Base-by-base conservation (phyloP, 2,113 vertebrate genomes). In the Burhinus oedicnemus region DNA sequence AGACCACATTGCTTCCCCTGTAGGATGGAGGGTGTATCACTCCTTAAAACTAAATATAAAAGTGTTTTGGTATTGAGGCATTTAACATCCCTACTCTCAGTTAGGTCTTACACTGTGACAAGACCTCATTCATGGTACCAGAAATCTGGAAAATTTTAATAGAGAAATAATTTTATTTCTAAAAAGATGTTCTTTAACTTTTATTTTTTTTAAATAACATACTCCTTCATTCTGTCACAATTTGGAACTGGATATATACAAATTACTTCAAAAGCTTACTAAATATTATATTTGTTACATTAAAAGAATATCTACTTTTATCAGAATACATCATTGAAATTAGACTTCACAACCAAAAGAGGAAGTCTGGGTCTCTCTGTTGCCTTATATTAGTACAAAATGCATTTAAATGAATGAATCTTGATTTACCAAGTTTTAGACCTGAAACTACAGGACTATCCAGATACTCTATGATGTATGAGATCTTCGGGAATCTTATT, bases 121-220 rank as follows among this genome's bases (percentile, higher is more conserved):
- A 61, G 15, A 65, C 3, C 2, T 3, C 17, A 65, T 11, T 57
- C 7, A 61, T 18, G 17, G 9, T 6, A 58, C 1, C 1, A 55
- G 26, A 75, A 65, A 52, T 60, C 10, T 47, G 7, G 14, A 75
- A 52, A 86, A 23, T 4, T 16, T 77, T 25, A 69, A 42, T 25
- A n/a, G 4, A 36, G 1, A 1, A 6, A 52, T 3, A 75, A 54
- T 3, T 29, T 1, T 12, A 30, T 58, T 88, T 72, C 4, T 8
- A 57, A 52, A 60, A 71, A 32, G 4, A n/a, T 30, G 9, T 11
- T 32, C 0, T 47, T 70, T 19, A 3, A 47, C 14, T n/a, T 58
- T 23, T 3, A 17, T 79, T 66, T 72, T 71, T 64, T 19, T 17
- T 5, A 45, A 69, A 17, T 34, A 52, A 42, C 6, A 29, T 29